Evolutionary conservation across 2,797 vertebrate genomes (phyloP).

Genomic region (Petrocephalus sullivani): DNA sequence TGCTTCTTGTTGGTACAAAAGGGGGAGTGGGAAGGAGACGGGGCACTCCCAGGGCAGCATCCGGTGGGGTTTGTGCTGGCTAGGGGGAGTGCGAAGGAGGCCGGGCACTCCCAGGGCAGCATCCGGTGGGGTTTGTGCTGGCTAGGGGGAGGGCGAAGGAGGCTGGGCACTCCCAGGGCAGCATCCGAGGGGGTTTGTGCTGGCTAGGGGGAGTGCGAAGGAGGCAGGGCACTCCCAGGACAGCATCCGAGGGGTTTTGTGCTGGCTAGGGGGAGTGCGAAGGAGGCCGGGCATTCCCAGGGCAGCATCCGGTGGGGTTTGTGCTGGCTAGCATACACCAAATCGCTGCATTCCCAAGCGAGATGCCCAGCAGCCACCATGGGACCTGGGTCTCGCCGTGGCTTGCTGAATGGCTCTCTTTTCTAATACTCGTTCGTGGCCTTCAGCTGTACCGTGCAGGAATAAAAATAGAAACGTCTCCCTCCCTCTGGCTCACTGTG

Average conservation of each 20-base stretch:
- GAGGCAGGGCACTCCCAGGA: background rate
- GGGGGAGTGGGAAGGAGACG: background rate
- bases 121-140: background rate
- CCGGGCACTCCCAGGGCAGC: background rate
- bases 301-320: no score
- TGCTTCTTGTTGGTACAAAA: background rate
- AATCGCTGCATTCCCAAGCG: background rate
- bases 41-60: background rate
- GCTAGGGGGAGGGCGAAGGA: slow-evolving; percentile 7
- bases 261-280: no score
- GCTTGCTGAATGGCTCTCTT: background rate
- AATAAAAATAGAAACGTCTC: slow-evolving; percentile 17
- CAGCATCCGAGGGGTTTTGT: background rate
- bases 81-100: slow-evolving; percentile 4
- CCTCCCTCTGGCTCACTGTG: slow-evolving; percentile 7
- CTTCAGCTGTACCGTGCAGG: background rate
- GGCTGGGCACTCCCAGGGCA: background rate
- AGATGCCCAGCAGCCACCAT: background rate
- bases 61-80: background rate
- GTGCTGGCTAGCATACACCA: background rate
- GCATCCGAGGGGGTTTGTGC: background rate
- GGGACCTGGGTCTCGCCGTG: background rate
- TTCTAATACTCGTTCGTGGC: background rate
- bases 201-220: background rate
- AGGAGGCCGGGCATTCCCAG: no score